These are phyloP conservation scores for Cyclopterus lumpus DNA, from an alignment of 2,797 vertebrate species.

Conservation along the genomic window DNA sequence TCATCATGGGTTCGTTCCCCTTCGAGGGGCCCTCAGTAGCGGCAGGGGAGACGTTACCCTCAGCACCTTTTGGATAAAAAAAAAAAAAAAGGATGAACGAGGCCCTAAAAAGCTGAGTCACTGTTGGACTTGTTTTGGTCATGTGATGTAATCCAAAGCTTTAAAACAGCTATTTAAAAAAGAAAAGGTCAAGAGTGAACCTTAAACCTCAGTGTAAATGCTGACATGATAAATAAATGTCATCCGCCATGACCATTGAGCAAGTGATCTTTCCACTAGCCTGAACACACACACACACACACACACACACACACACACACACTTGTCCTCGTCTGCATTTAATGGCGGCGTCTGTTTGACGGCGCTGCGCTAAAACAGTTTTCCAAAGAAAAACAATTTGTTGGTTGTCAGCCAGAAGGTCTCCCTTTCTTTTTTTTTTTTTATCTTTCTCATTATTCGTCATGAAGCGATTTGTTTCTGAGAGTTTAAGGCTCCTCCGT, in stretches of 20 bases:
- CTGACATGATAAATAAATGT: not conserved
- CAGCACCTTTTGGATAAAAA: too few relatives aligned
- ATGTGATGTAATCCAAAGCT: too few relatives aligned
- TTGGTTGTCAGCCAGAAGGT: constrained; percentile 68
- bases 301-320: constrained; percentile 19
- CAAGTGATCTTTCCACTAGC: constrained; percentile 12
- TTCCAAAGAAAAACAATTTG: constrained; percentile 76
- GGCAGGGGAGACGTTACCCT: too few relatives aligned
- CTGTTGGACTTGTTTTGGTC: too few relatives aligned
- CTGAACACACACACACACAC: not conserved
- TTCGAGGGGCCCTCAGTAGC: too few relatives aligned
- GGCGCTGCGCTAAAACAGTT: constrained; percentile 60
- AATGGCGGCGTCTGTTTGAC: constrained; percentile 58
- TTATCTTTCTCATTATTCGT: constrained; percentile 70
- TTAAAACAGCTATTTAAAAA: too few relatives aligned
- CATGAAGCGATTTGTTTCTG: constrained; percentile 65
- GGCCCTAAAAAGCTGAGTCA: too few relatives aligned
- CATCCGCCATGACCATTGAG: not conserved
- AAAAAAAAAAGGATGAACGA: too few relatives aligned
- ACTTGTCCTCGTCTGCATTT: constrained; percentile 45
- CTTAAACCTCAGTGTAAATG: not conserved
- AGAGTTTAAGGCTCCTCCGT: constrained; percentile 53
- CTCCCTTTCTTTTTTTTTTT: not conserved
- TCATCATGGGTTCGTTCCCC: not conserved
- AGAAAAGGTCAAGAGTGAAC: too few relatives aligned